A percentile compares a stretch with the other conserved stretches of the same genome.
Conservation (phyloP, 1,140 invertebrate genomes). For the Odontomachus brunneus region DNA sequence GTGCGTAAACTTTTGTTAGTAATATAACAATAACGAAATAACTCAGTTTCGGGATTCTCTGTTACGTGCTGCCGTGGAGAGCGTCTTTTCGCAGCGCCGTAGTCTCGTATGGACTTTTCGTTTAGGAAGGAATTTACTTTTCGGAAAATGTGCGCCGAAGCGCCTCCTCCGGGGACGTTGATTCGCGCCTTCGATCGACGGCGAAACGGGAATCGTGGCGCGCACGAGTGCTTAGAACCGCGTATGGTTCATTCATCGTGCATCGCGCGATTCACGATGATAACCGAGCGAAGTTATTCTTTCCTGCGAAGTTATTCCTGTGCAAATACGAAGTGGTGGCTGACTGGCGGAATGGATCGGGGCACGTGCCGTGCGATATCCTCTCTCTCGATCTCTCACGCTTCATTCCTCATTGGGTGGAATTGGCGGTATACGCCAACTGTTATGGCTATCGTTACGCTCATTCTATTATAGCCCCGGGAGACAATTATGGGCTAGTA, state of each 20-base stretch:
- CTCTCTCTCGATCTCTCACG: conserved; percentile 52
- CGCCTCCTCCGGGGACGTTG: neutral
- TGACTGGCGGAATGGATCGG: conserved; percentile 48
- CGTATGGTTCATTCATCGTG: conserved; percentile 54
- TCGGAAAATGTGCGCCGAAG: neutral
- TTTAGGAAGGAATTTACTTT: conserved; percentile 21
- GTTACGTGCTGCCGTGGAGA: neutral
- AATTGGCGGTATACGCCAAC: conserved; percentile 55
- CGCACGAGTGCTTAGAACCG: conserved; percentile 49
- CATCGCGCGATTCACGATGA: conserved; percentile 50
- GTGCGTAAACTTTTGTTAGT: neutral
- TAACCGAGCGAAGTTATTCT: conserved; percentile 45
- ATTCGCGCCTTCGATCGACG: conserved; percentile 19
- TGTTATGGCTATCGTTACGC: conserved; percentile 55
- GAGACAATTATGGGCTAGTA: conserved; percentile 55
- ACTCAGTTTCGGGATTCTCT: neutral
- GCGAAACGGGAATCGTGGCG: conserved; percentile 12
- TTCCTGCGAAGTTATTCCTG: conserved; percentile 56
- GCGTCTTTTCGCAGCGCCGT: neutral
- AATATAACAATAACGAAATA: neutral
- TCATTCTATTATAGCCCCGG: conserved; percentile 57
- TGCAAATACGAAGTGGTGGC: conserved; percentile 50
- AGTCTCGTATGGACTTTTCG: neutral
- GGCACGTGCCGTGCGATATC: conserved; percentile 50
- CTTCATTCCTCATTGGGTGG: conserved; percentile 57